These are phyloP conservation scores for Zaprionus kolodkinae DNA, from an alignment of 1,140 invertebrate genomes.

Conservation along the genomic window DNA sequence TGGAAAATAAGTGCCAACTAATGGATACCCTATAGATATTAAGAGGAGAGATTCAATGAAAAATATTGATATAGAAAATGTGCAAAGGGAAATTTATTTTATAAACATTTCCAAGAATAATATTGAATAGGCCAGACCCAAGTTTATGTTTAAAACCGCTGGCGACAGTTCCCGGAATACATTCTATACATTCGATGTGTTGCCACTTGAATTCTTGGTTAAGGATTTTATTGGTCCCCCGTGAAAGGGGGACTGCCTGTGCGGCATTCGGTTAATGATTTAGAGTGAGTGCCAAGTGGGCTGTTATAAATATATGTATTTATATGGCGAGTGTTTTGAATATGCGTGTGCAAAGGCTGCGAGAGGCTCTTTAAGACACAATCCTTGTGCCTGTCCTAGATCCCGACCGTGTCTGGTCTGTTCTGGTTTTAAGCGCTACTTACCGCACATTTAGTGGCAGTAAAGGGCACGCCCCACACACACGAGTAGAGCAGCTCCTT, in stretches of 20 bases:
- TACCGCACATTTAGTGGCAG: slow-evolving; percentile 38
- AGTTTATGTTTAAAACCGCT: not conserved
- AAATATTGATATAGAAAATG: not conserved
- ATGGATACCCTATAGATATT: not conserved
- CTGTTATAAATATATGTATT: slow-evolving; percentile 73
- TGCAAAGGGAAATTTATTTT: not conserved
- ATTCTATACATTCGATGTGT: slow-evolving; percentile 24
- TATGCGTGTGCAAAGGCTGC: slow-evolving; percentile 33
- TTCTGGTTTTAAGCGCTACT: slow-evolving; percentile 51
- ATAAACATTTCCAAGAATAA: not conserved
- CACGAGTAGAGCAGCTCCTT: not conserved
- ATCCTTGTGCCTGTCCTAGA: not conserved
- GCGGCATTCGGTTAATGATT: slow-evolving; percentile 71
- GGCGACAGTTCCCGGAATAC: not conserved
- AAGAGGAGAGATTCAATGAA: not conserved
- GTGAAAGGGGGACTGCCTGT: slow-evolving; percentile 33
- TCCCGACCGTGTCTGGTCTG: slow-evolving; percentile 26
- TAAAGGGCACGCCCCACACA: slow-evolving; percentile 3
- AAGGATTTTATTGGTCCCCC: slow-evolving; percentile 70
- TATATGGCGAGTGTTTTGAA: slow-evolving; percentile 45
- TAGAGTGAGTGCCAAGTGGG: slow-evolving; percentile 74
- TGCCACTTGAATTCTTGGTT: slow-evolving; percentile 34
- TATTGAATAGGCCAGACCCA: not conserved
- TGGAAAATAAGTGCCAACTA: not conserved
- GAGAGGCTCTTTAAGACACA: slow-evolving; percentile 59